phyloP scores from a whole-genome alignment of 1,140 invertebrate species.

The Drosophila hydei region DNA sequence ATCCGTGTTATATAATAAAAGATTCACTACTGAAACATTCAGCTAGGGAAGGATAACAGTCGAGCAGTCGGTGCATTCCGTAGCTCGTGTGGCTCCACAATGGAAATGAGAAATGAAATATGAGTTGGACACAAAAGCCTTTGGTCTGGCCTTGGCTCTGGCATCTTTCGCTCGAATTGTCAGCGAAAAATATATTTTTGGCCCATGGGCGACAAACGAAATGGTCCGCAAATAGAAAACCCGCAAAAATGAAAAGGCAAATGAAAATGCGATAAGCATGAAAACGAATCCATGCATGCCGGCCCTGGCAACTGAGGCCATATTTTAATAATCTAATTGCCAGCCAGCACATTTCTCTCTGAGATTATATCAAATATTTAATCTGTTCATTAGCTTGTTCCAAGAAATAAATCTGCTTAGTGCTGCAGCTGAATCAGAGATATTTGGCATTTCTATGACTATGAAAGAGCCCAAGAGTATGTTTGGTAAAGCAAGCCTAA shows the following conservation, averaged over 20 bases:
- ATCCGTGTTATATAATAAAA: slow-evolving; percentile 71
- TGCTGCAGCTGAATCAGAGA: no score
- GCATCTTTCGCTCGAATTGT: slow-evolving; percentile 41
- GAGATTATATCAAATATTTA: neutral
- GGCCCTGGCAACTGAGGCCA: neutral
- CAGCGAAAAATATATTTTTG: slow-evolving; percentile 66
- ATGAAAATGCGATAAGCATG: slow-evolving; percentile 28
- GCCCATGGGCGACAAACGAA: slow-evolving; percentile 41
- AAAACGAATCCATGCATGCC: neutral
- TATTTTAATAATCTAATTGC: slow-evolving; percentile 19
- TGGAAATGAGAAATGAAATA: slow-evolving; percentile 62
- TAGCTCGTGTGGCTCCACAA: slow-evolving; percentile 22
- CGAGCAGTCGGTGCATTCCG: slow-evolving; percentile 36
- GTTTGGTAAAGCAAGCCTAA: neutral
- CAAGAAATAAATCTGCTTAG: neutral
- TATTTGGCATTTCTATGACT: no score
- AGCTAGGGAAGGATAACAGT: slow-evolving; percentile 49
- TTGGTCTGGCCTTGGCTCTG: slow-evolving; percentile 42
- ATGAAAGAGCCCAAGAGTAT: neutral
- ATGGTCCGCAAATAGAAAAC: slow-evolving; percentile 4
- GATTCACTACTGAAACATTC: slow-evolving; percentile 71
- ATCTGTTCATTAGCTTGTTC: slow-evolving; percentile 3
- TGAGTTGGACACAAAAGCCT: slow-evolving; percentile 40
- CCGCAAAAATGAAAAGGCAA: slow-evolving; percentile 6
- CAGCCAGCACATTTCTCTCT: neutral